These are phyloP conservation scores for Gadopsis bispinosus DNA, from an alignment of 2,797 vertebrate species.

Conservation along the genomic window DNA sequence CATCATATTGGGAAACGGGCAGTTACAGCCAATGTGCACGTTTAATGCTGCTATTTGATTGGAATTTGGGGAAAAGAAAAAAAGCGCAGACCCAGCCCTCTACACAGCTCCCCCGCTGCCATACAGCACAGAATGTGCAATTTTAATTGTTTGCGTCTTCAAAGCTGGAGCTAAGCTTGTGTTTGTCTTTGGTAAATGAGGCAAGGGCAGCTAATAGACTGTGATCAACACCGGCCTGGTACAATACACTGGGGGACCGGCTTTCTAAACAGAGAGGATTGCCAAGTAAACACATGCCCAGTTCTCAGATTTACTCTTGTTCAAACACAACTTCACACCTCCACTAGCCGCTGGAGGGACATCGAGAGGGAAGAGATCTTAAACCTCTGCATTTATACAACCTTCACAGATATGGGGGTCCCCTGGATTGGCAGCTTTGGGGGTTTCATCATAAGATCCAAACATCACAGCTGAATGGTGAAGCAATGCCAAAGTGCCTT, in stretches of 20 bases:
- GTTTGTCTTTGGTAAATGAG: conserved; percentile 77
- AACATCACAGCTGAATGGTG: conserved; percentile 22
- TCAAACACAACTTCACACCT: conserved; percentile 60
- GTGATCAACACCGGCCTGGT: conserved; percentile 57
- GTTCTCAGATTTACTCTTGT: conserved; percentile 43
- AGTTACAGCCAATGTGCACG: conserved; percentile 5
- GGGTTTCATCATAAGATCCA: conserved; percentile 37
- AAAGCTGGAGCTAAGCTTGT: conserved; percentile 59
- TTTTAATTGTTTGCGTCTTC: conserved; percentile 70
- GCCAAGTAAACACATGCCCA: conserved; percentile 61
- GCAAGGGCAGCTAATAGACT: conserved; percentile 67
- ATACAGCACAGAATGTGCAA: conserved; percentile 35
- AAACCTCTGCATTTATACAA: conserved; percentile 29
- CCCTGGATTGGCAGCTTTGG: conserved; percentile 8
- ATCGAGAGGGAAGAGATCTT: conserved; percentile 12
- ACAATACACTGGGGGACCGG: conserved; percentile 55
- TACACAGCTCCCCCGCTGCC: conserved; percentile 33
- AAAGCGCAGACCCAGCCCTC: conserved; percentile 32
- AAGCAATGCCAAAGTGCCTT: conserved; percentile 23
- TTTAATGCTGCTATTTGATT: conserved; percentile 64
- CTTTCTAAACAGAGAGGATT: conserved; percentile 64
- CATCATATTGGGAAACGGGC: conserved; percentile 31
- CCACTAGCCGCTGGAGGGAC: conserved; percentile 31
- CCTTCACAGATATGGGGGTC: conserved; percentile 9
- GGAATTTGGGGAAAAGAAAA: conserved; percentile 50